Percentiles rank a stretch among this genome's conserved stretches.
These are phyloP conservation scores for Picus viridis DNA, from an alignment of 2,797 vertebrate genomes.

Conservation along the genomic window DNA sequence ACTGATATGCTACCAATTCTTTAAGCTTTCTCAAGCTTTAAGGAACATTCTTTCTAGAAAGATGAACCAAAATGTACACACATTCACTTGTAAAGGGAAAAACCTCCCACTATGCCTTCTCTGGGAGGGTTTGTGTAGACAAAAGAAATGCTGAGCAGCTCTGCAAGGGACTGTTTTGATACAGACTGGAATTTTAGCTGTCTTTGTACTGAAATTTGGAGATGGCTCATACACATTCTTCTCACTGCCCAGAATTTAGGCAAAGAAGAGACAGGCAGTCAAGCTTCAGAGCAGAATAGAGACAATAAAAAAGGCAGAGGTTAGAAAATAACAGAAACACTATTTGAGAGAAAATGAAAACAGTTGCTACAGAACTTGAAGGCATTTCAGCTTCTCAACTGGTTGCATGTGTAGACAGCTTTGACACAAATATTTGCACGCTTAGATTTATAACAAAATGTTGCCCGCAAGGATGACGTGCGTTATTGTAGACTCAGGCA, in stretches of 20 bases:
- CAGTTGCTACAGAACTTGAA: constrained; percentile 58
- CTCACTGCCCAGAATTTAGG: not conserved
- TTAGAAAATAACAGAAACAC: constrained; percentile 41
- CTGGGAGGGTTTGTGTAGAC: not conserved
- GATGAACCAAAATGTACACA: no score
- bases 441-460: constrained; percentile 43
- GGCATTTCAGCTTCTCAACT: constrained; percentile 51
- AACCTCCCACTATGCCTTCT: not conserved
- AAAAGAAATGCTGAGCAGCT: constrained; percentile 28
- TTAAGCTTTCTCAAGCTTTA: no score
- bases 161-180: constrained; percentile 37
- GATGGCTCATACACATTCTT: constrained; percentile 28
- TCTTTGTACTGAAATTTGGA: constrained; percentile 35
- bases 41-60: no score
- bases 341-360: constrained; percentile 48
- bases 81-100: no score
- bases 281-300: constrained; percentile 34
- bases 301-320: constrained; percentile 8
- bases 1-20: no score
- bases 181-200: constrained; percentile 14
- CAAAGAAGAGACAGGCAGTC: constrained; percentile 3
- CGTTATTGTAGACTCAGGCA: not conserved
- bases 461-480: constrained; percentile 9
- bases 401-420: constrained; percentile 41
- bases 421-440: constrained; percentile 57